Percentiles rank a stretch among this genome's conserved stretches.
These are phyloP conservation scores for Antitype chi DNA, from an alignment of 2,888 invertebrate genomes.

Conservation along the genomic window DNA sequence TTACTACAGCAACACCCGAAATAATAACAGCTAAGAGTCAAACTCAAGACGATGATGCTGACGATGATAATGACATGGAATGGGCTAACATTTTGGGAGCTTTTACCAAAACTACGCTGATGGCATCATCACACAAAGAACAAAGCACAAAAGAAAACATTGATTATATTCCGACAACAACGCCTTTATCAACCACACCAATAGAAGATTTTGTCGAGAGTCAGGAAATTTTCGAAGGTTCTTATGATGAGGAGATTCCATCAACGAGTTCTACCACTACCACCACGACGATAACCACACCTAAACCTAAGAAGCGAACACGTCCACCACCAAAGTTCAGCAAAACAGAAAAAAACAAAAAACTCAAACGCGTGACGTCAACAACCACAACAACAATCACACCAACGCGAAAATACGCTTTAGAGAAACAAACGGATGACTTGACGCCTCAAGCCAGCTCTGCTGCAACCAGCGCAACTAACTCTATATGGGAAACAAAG, in stretches of 20 bases:
- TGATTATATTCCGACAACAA: slow-evolving; percentile 65
- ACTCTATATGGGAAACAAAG: slow-evolving; percentile 59
- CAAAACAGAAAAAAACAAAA: slow-evolving; percentile 82
- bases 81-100: slow-evolving; percentile 84
- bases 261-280: slow-evolving; percentile 63
- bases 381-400: slow-evolving; percentile 77
- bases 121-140: slow-evolving; percentile 76
- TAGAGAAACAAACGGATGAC: slow-evolving; percentile 78
- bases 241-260: slow-evolving; percentile 13
- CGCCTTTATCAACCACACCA: slow-evolving; percentile 61
- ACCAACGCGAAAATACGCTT: slow-evolving; percentile 68
- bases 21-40: slow-evolving; percentile 80
- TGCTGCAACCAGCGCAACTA: slow-evolving; percentile 74
- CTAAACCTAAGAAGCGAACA: slow-evolving; percentile 81
- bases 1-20: slow-evolving; percentile 80
- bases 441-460: slow-evolving; percentile 83
- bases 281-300: slow-evolving; percentile 72
- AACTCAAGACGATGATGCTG: slow-evolving; percentile 65
- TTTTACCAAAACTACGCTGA: slow-evolving; percentile 86
- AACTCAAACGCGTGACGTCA: slow-evolving; percentile 82
- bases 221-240: slow-evolving; percentile 46
- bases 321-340: slow-evolving; percentile 83
- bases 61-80: slow-evolving; percentile 71
- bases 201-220: slow-evolving; percentile 1
- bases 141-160: slow-evolving; percentile 69